Percentiles rank a stretch among this genome's conserved stretches.
Conservation (phyloP, 2,888 invertebrate species). For the Leptinotarsa haldemani region DNA sequence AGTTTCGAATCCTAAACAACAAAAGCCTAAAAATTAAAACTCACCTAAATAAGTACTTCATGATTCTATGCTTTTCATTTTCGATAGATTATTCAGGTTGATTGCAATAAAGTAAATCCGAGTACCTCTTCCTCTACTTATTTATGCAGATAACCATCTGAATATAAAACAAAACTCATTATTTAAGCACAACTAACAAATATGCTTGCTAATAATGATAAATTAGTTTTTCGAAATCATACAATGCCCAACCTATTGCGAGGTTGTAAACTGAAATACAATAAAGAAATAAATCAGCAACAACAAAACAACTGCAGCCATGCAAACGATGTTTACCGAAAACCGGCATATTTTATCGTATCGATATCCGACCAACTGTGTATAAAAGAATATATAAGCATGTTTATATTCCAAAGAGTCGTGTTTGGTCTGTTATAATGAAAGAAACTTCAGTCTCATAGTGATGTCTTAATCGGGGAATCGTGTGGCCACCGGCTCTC, state of each 20-base stretch:
- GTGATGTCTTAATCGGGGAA: conserved; percentile 61
- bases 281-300: conserved; percentile 54
- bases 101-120: not conserved
- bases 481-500: conserved; percentile 57
- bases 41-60: too few species aligned
- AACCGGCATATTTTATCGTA: conserved; percentile 59
- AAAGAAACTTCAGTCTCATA: conserved; percentile 50
- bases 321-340: conserved; percentile 54
- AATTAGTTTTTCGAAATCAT: conserved; percentile 43
- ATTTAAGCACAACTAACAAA: conserved; percentile 27
- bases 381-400: conserved; percentile 59
- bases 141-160: conserved; percentile 3
- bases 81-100: too few species aligned
- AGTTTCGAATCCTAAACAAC: too few species aligned
- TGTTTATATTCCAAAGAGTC: conserved; percentile 58
- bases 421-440: conserved; percentile 61
- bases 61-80: too few species aligned
- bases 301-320: conserved; percentile 43
- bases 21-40: too few species aligned
- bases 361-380: conserved; percentile 54
- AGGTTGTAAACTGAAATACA: conserved; percentile 44
- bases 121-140: not conserved
- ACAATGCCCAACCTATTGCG: conserved; percentile 35
- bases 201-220: conserved; percentile 41
- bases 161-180: conserved; percentile 19